Evolutionary conservation across 2,113 vertebrate genomes (phyloP).

Genomic region (Psittacula cyanocephala): DNA sequence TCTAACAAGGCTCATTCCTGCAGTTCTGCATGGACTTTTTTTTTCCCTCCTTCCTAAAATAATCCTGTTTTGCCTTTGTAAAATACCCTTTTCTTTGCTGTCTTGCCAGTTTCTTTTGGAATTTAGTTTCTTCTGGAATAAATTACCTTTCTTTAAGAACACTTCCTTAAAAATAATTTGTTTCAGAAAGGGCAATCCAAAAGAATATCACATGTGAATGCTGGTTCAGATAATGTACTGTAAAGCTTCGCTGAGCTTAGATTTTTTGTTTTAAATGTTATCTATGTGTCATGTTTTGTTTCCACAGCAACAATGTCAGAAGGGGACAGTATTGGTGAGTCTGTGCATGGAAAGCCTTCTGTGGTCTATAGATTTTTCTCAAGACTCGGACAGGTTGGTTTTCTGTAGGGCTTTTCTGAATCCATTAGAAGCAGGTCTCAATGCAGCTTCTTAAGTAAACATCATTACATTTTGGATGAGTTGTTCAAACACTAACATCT

Average conservation of each 20-base stretch:
- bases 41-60: neutral
- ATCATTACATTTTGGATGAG: neutral
- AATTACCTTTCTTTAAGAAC: neutral
- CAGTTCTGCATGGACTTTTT: neutral
- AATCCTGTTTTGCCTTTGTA: neutral
- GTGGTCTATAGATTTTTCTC: conserved; percentile 91
- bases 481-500: neutral
- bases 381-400: conserved; percentile 90
- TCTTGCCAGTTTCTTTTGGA: neutral
- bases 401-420: neutral
- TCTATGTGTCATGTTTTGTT: neutral
- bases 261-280: neutral
- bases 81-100: neutral
- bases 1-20: neutral
- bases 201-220: neutral
- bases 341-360: conserved; percentile 94
- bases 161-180: neutral
- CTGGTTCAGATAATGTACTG: neutral
- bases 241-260: neutral
- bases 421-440: neutral
- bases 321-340: conserved; percentile 96
- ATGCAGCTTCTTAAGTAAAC: neutral
- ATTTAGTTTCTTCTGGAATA: neutral
- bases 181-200: neutral
- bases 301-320: conserved; percentile 89